phyloP scores from a whole-genome alignment of 2,888 invertebrate species.

The Molorchus minor region DNA sequence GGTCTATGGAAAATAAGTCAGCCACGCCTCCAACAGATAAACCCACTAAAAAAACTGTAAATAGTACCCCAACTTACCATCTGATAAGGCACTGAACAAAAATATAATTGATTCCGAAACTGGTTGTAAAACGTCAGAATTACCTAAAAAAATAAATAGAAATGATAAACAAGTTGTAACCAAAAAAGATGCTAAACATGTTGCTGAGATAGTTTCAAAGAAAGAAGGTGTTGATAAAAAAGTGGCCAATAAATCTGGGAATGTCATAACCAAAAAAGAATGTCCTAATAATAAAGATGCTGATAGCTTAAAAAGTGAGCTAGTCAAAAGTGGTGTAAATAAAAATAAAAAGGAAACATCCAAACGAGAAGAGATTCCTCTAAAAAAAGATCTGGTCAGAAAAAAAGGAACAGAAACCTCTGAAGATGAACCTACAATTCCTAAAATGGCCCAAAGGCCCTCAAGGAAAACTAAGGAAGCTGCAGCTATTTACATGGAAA shows the following conservation, averaged over 20 bases:
- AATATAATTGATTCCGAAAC: neutral
- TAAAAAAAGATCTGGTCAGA: conserved; percentile 29
- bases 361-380: conserved; percentile 31
- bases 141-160: conserved; percentile 22
- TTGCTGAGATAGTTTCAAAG: conserved; percentile 21
- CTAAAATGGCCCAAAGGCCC: conserved; percentile 60
- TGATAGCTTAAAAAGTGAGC: conserved; percentile 7
- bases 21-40: neutral
- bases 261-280: conserved; percentile 26
- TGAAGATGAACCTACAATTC: conserved; percentile 20
- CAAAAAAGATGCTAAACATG: conserved; percentile 30
- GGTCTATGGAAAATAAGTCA: conserved; percentile 8
- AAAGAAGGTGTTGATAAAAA: conserved; percentile 18
- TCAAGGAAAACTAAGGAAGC: conserved; percentile 79
- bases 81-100: neutral
- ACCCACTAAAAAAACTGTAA: neutral
- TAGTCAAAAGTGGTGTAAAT: conserved; percentile 24
- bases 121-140: conserved; percentile 21
- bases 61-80: neutral
- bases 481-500: conserved; percentile 78
- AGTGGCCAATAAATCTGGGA: neutral
- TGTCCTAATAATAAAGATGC: conserved; percentile 33
- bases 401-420: conserved; percentile 24
- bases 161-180: conserved; percentile 17
- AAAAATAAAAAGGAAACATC: conserved; percentile 41